A percentile compares a stretch with the other conserved stretches of the same genome.
Conservation (phyloP, 2,888 invertebrate genomes). For the Amorpha juglandis region DNA sequence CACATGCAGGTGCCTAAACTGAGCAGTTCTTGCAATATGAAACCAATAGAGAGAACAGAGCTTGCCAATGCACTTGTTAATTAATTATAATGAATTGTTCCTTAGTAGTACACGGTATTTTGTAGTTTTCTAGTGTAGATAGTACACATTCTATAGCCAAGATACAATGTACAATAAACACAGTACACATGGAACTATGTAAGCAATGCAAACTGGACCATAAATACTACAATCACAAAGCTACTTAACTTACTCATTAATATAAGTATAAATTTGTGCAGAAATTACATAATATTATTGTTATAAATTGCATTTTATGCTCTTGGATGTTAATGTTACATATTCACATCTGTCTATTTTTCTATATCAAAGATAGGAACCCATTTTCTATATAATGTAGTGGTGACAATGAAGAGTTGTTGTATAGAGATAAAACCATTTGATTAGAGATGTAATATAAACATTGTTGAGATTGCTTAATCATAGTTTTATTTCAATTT, state of each 20-base stretch:
- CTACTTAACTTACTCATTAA: slow-evolving; percentile 39
- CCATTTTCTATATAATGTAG: slow-evolving; percentile 57
- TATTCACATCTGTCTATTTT: slow-evolving; percentile 73
- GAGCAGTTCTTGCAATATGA: background rate
- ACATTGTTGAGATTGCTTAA: slow-evolving; percentile 83
- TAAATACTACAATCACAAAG: slow-evolving; percentile 40
- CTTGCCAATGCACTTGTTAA: slow-evolving; percentile 66
- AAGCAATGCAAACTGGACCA: slow-evolving; percentile 60
- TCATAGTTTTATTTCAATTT: slow-evolving; percentile 61
- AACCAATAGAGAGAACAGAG: slow-evolving; percentile 52
- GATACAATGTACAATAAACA: slow-evolving; percentile 21
- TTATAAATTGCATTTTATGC: slow-evolving; percentile 47
- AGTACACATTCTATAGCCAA: slow-evolving; percentile 2
- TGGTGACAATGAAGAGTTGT: slow-evolving; percentile 62
- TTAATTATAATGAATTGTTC: slow-evolving; percentile 73
- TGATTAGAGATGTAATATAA: slow-evolving; percentile 69
- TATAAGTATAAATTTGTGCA: slow-evolving; percentile 28
- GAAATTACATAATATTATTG: slow-evolving; percentile 21
- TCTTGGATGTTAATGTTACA: slow-evolving; percentile 67
- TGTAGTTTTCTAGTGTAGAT: slow-evolving; percentile 27
- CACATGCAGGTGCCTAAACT: slow-evolving; percentile 6
- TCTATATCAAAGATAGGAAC: slow-evolving; percentile 68
- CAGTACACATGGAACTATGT: slow-evolving; percentile 32
- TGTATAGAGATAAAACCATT: slow-evolving; percentile 65
- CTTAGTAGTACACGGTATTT: slow-evolving; percentile 47